phyloP scores from a whole-genome alignment of 2,797 vertebrate genomes.

The Hozukius guyotensis region DNA sequence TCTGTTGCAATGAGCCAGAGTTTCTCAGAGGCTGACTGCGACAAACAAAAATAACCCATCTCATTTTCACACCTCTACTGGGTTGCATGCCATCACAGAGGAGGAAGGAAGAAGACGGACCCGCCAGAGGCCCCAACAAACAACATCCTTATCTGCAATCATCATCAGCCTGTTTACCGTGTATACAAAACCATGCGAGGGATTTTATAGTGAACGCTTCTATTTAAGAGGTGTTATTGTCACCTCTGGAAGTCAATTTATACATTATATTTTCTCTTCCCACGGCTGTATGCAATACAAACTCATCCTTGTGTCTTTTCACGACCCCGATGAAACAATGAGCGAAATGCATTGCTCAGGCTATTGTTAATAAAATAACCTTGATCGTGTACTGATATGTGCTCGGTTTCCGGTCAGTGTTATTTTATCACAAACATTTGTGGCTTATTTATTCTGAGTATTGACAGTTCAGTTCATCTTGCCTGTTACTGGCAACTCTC shows the following conservation, averaged over 20 bases:
- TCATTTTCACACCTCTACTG: conserved; percentile 74
- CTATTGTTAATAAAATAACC: background rate
- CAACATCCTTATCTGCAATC: conserved; percentile 51
- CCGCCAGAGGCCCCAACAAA: conserved; percentile 5
- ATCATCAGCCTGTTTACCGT: background rate
- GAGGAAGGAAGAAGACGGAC: conserved; percentile 70
- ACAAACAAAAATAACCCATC: conserved; percentile 42
- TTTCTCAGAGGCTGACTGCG: conserved; percentile 28
- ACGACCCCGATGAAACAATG: background rate
- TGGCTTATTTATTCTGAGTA: background rate
- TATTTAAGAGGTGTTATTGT: background rate
- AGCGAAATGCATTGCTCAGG: background rate
- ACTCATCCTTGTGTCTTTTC: background rate
- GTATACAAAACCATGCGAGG: background rate
- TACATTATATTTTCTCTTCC: background rate
- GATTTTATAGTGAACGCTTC: background rate
- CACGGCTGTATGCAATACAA: background rate
- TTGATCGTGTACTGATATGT: background rate
- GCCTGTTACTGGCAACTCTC: background rate
- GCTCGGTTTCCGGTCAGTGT: background rate
- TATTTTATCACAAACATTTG: background rate
- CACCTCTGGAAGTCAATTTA: background rate
- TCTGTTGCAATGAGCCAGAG: background rate
- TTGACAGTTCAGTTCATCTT: background rate
- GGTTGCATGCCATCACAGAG: conserved; percentile 44